Evolutionary conservation across 2,888 invertebrate genomes (phyloP), one percentile per base, ranked within the genome.

Genomic region (Microctonus hyperodae): DNA sequence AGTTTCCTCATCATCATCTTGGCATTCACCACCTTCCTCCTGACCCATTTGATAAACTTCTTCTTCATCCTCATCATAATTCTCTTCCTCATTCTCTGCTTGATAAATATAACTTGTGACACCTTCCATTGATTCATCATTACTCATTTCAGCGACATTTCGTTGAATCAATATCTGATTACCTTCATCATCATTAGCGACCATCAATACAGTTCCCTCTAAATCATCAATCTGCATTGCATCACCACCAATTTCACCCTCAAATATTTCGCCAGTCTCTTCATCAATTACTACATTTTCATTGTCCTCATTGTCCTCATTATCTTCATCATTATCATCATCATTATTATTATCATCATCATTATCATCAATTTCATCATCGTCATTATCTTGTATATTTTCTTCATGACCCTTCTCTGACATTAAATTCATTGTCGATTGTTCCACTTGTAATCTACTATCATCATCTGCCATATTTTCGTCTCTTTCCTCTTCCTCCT

Each of bases 151-250:
- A 1, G 77, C 72, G 25, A 81, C 73, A 22, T 79, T 77, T 35
- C 77, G 78, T 55, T 81, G 79, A 56, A 83, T 82, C 35, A 83
- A 74, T 66, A 83, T 83, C 59, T 82, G 81, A 78, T 83, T 82
- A 20, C 82, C 83, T 11, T 83, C 83, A 0, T 77, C 72, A 23
- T 82, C 82, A 40, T 81, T 81, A 1, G 81, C 74, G 3, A 83
- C 78, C 81, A 83, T 81, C 16, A 83, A 70, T 13, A 83, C 83
- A n/a, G 83, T 80, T n/a, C 82, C 82, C 40, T 81, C 79, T 16
- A 83, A 70, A 71, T 79, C 76, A 60, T 81, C 80, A 40, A 81
- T 75, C 56, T 77, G 75, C 53, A 79, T 70, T 5, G 76, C 73
- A 35, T 72, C 72, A 22, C 73, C 75, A 13, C 77, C 77, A 2